Percentiles rank a stretch among this genome's conserved stretches.
Evolutionary conservation across 30 jellyfish, hydroid and myxozoan species (phyloP).

Genomic region (Cassiopea andromeda): DNA sequence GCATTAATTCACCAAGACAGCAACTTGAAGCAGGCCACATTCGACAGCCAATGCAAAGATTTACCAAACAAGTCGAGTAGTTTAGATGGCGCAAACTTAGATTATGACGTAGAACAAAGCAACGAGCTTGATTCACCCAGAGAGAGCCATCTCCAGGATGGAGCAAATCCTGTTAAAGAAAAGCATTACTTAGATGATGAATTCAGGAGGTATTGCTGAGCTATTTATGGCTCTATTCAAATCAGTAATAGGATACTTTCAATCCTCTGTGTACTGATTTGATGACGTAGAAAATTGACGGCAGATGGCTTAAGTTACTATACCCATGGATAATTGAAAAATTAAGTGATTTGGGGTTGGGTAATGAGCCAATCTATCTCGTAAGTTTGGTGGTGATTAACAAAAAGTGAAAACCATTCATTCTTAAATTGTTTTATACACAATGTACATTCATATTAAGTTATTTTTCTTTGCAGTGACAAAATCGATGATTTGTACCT

Average conservation of each 20-base stretch:
- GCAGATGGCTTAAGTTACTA: too few species aligned
- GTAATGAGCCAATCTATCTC: too few species aligned
- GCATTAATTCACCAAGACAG: constrained; percentile 37
- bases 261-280: neutral
- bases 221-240: neutral
- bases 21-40: neutral
- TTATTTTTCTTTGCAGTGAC: constrained; percentile 26
- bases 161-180: constrained; percentile 13
- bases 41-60: constrained; percentile 25
- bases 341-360: too few species aligned
- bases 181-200: constrained; percentile 30
- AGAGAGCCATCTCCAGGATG: constrained; percentile 21
- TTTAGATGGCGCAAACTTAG: constrained; percentile 35
- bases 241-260: neutral
- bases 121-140: constrained; percentile 20
- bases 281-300: neutral
- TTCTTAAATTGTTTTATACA: too few species aligned
- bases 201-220: neutral
- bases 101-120: constrained; percentile 28
- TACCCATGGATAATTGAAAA: neutral
- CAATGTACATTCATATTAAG: too few species aligned
- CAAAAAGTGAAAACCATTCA: too few species aligned
- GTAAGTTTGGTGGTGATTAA: too few species aligned
- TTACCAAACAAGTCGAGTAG: constrained; percentile 24
- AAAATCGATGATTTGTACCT: constrained; percentile 54